Conservation (phyloP, 2,888 invertebrate genomes). For the Agriopis marginaria region DNA sequence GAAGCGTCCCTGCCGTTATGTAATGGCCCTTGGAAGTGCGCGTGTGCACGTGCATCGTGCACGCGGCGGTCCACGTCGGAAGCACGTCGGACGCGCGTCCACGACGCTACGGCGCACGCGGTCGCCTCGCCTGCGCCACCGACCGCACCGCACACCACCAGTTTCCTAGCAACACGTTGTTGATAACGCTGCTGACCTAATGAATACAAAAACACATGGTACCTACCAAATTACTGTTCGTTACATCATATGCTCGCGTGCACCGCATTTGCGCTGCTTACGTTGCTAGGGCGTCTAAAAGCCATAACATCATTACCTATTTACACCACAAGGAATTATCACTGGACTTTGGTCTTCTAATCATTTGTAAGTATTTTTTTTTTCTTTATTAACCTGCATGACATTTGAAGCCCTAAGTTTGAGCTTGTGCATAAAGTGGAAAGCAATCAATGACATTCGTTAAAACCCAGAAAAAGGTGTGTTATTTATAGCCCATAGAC, state of each 20-base stretch:
- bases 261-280: slow-evolving; percentile 63
- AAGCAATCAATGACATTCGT: slow-evolving; percentile 6
- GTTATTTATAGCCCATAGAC: slow-evolving; percentile 63
- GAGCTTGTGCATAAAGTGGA: slow-evolving; percentile 32
- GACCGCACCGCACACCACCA: slow-evolving; percentile 51
- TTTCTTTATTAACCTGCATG: slow-evolving; percentile 37
- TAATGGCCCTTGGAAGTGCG: slow-evolving; percentile 73
- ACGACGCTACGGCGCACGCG: slow-evolving; percentile 55
- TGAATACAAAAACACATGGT: slow-evolving; percentile 83
- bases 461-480: slow-evolving; percentile 26
- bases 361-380: slow-evolving; percentile 36
- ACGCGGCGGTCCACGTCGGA: slow-evolving; percentile 82
- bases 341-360: slow-evolving; percentile 50
- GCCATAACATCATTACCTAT: slow-evolving; percentile 64
- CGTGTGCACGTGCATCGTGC: slow-evolving; percentile 75
- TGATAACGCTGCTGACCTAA: slow-evolving; percentile 81
- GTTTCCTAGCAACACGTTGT: slow-evolving; percentile 86
- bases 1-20: slow-evolving; percentile 72
- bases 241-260: slow-evolving; percentile 77
- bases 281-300: slow-evolving; percentile 68
- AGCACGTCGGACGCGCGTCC: slow-evolving; percentile 59
- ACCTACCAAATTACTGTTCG: slow-evolving; percentile 58
- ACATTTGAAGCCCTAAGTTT: slow-evolving; percentile 27
- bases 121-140: slow-evolving; percentile 45
- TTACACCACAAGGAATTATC: slow-evolving; percentile 40